Evolutionary conservation across 2,888 invertebrate species (phyloP).

Genomic region (Erebia ligea): DNA sequence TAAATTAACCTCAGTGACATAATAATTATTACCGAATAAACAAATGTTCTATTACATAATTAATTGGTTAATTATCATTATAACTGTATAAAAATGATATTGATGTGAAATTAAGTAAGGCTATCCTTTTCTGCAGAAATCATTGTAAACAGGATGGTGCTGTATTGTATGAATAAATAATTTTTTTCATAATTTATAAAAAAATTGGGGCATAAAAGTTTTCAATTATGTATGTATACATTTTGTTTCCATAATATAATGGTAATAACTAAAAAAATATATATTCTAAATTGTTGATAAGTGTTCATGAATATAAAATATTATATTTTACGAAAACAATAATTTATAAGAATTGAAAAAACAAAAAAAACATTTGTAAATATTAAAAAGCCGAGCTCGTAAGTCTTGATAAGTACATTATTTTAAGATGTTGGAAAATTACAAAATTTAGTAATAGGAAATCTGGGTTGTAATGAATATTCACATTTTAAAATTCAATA

Average conservation of each 20-base stretch:
- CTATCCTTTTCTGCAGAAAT: neutral
- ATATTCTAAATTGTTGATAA: conserved; percentile 81
- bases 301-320: conserved; percentile 71
- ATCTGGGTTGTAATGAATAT: conserved; percentile 23
- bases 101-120: neutral
- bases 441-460: conserved; percentile 31
- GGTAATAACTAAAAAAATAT: conserved; percentile 44
- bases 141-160: neutral
- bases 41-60: too few species aligned
- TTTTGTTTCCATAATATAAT: conserved; percentile 61
- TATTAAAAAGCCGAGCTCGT: conserved; percentile 51
- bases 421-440: conserved; percentile 34
- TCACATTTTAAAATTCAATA: conserved; percentile 12
- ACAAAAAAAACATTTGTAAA: conserved; percentile 42
- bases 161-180: neutral
- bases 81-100: neutral
- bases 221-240: neutral
- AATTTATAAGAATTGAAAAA: conserved; percentile 38
- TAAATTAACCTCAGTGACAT: neutral
- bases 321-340: conserved; percentile 68
- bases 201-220: conserved; percentile 14
- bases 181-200: neutral
- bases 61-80: neutral
- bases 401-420: conserved; percentile 45
- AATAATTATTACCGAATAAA: too few species aligned